Base-by-base conservation (phyloP, 2,888 invertebrate species). In the Heteromurus nitidus region DNA sequence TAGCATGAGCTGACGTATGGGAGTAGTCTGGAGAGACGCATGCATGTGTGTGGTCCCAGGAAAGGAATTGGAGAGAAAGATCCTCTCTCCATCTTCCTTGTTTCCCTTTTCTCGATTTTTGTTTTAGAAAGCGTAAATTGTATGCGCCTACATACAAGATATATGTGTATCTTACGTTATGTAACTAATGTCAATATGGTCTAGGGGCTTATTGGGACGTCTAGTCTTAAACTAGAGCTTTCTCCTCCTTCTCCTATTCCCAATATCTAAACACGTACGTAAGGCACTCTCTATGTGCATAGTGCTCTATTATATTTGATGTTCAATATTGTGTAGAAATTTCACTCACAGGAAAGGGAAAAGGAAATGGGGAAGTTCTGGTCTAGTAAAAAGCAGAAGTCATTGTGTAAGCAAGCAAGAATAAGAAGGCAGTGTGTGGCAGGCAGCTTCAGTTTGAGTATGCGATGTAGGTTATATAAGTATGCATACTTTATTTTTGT, bases 291-390 rank as follows among this genome's bases (percentile, higher is more conserved):
- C 3, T 47, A 36, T 36, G 36, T 36, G 36, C 13, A 36, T 36
- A 36, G 36, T 13, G 31, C 20, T 30, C 24, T 22, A 24, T 24
- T n/a, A n/a, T n/a, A n/a, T n/a, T n/a, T n/a, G n/a, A n/a, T n/a
- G n/a, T 9, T 30, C 11, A 22, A 22, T 16, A 13, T 60, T 31
- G 26, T 67, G 67, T 44, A n/a, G n/a, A n/a, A n/a, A 44, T 67
- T 24, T 60, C 60, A 7, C 26, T 65, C 67, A 44, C 72, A 80
- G 80, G 72, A 80, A 73, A 20, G 28, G 44, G 70, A 80, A 73
- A 47, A 69, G 80, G 80, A 80, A 80, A 80, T 80, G 73, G 74
- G 64, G 60, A 73, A 55, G 68, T 73, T 80, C 74, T 80, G 80
- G 80, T 74, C 74, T 73, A 53, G 68, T 68, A 68, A 60, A 74